A percentile compares a stretch with the other conserved stretches of the same genome.
Conservation (phyloP, 92 coral and sea anemone genomes). For the Metridium senile region DNA sequence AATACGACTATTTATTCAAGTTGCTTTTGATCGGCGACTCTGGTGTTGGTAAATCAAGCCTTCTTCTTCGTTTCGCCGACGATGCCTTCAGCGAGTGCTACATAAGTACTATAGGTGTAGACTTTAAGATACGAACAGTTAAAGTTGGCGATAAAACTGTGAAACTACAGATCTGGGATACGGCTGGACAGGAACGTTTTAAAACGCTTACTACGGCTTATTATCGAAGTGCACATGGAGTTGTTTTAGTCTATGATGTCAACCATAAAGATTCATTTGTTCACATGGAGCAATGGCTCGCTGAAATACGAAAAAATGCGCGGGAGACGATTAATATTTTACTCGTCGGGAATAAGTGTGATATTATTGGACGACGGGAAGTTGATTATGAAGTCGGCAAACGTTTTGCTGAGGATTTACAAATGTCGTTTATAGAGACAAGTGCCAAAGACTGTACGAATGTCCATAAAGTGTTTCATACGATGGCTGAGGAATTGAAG, state of each 20-base stretch:
- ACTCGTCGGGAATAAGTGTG: slow-evolving; percentile 97
- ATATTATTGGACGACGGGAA: slow-evolving; percentile 74
- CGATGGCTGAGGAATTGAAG: slow-evolving; percentile 91
- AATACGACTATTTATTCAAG: slow-evolving; percentile 94
- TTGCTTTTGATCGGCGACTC: slow-evolving; percentile 94
- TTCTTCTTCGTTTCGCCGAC: slow-evolving; percentile 98
- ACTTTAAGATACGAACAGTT: slow-evolving; percentile 94
- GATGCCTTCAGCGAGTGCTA: slow-evolving; percentile 92
- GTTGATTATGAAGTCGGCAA: slow-evolving; percentile 84
- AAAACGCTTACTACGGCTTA: slow-evolving; percentile 96
- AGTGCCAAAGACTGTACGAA: slow-evolving; percentile 98
- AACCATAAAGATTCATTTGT: slow-evolving; percentile 85
- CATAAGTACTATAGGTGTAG: slow-evolving; percentile 99
- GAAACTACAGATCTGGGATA: slow-evolving; percentile 97
- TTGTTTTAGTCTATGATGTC: slow-evolving; percentile 88
- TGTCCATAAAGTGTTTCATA: slow-evolving; percentile 84
- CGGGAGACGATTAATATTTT: slow-evolving; percentile 84
- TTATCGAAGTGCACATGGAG: slow-evolving; percentile 98
- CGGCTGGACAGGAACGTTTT: slow-evolving; percentile 97
- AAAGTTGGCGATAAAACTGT: slow-evolving; percentile 76
- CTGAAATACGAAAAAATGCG: slow-evolving; percentile 84
- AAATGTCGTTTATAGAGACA: slow-evolving; percentile 90
- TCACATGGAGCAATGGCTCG: slow-evolving; percentile 86
- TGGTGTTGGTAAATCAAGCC: slow-evolving; percentile 96
- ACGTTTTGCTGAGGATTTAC: slow-evolving; percentile 76